Base-by-base conservation (phyloP, 2,888 invertebrate species). In the Nysson spinosus region DNA sequence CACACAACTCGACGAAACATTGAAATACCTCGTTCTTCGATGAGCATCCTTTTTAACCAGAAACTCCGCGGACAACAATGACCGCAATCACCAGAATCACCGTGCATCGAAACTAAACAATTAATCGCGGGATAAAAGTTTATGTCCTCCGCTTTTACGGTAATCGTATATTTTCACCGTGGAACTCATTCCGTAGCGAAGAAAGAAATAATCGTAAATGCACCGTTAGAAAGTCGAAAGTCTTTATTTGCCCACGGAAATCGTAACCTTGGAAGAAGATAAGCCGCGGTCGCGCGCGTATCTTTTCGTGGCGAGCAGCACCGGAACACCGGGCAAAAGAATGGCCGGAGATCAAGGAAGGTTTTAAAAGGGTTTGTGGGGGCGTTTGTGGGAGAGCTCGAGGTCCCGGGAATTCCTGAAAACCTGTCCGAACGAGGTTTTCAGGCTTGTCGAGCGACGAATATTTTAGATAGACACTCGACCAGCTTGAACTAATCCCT, bases 361-460 rank as follows among this genome's bases (percentile, higher is more conserved):
- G 5, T 4, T 4, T 17, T 19, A 19, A 26, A 30, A 20, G 19
- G 46, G 11, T 9, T 19, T 16, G 51, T 43, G 60, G 51, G 22
- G 57, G 61, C 39, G 64, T 50, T 42, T 11, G 30, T 24, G 7
- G 19, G 28, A 40, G 22, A 46, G 7, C 32, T 4, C 40, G 35
- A 22, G 43, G 64, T 52, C 28, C 54, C 34, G 55, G 37, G 54
- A 75, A 73, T 75, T 67, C 71, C 75, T 64, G 67, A 64, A 62
- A 73, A 73, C 71, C 75, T 62, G 75, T 73, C 52, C 55, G 34
- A 67, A 58, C 67, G 69, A 52, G 56, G 46, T 64, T 71, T 62
- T 54, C 34, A 50, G 26, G 26, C 32, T 40, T 11, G 28, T 47
- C 52, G 22, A n/a, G 16, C n/a, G n/a, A 30, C 34, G 47, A 42